A percentile compares a stretch with the other conserved stretches of the same genome.
Conservation (phyloP, 2,113 vertebrate genomes). For the Formicarius rufipectus region DNA sequence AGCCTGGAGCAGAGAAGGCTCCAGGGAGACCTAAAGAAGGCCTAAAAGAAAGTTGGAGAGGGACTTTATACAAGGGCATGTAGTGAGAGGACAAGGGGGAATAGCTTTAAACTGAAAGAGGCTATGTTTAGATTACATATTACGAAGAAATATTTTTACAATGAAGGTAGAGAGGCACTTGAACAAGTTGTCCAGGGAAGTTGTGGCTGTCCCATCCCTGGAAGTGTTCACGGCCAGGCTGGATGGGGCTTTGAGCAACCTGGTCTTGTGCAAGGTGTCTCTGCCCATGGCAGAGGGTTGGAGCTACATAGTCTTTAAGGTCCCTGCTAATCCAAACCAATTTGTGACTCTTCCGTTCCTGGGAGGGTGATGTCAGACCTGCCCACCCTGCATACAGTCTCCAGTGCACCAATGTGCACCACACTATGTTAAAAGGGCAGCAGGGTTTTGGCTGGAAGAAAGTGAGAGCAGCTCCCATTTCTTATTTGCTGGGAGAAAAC, state of each 20-base stretch:
- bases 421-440: background rate
- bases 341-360: background rate
- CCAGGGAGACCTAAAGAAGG: background rate
- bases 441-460: background rate
- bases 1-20: background rate
- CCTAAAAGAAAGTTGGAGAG: background rate
- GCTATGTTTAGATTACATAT: background rate
- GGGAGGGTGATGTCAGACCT: background rate
- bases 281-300: background rate
- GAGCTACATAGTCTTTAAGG: background rate
- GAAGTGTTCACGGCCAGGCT: fast-evolving
- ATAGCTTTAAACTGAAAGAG: background rate
- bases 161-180: background rate
- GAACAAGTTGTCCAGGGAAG: too few relatives aligned
- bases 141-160: background rate
- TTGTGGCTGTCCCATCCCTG: background rate
- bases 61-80: background rate
- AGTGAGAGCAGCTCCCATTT: background rate
- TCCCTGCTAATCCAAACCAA: background rate
- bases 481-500: background rate
- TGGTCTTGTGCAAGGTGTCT: background rate
- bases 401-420: background rate
- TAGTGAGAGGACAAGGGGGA: background rate
- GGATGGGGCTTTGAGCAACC: background rate
- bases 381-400: background rate